Conservation (phyloP, 2,797 vertebrate species). For the Lates japonicus region DNA sequence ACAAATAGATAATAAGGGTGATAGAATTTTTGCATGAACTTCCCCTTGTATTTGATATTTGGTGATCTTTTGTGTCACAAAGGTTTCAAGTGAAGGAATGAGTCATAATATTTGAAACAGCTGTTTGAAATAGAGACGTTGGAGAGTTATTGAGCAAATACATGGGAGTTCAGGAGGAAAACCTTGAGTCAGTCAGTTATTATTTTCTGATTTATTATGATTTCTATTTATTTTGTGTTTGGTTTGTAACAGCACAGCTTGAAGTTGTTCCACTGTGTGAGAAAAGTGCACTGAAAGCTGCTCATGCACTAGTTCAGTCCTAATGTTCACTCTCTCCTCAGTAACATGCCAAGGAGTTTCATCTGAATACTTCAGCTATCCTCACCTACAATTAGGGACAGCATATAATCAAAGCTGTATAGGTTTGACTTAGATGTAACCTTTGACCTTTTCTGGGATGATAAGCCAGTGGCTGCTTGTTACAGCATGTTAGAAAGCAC, state of each 20-base stretch:
- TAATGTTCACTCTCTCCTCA: neutral
- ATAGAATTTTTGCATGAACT: neutral
- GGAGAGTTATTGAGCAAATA: neutral
- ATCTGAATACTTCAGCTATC: neutral
- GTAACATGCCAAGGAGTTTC: neutral
- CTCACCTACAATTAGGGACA: conserved; percentile 18
- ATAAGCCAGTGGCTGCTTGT: conserved; percentile 23
- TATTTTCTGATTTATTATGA: neutral
- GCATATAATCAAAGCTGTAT: conserved; percentile 16
- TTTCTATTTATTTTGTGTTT: neutral
- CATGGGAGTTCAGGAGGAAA: neutral
- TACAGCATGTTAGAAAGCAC: conserved; percentile 30
- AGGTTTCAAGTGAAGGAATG: neutral
- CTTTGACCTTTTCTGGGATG: conserved; percentile 18
- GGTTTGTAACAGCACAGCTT: neutral
- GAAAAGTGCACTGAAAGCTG: neutral
- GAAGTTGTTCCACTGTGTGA: neutral
- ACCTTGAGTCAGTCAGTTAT: neutral
- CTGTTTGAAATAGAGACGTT: neutral
- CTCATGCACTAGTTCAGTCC: neutral
- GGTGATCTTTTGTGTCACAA: neutral
- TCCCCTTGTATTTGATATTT: conserved; percentile 7
- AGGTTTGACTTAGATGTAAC: conserved; percentile 17
- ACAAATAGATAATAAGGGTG: neutral
- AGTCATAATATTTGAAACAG: neutral